Conservation (phyloP, 53 echinoderm and acorn worm species). For the Zoroaster sp. region DNA sequence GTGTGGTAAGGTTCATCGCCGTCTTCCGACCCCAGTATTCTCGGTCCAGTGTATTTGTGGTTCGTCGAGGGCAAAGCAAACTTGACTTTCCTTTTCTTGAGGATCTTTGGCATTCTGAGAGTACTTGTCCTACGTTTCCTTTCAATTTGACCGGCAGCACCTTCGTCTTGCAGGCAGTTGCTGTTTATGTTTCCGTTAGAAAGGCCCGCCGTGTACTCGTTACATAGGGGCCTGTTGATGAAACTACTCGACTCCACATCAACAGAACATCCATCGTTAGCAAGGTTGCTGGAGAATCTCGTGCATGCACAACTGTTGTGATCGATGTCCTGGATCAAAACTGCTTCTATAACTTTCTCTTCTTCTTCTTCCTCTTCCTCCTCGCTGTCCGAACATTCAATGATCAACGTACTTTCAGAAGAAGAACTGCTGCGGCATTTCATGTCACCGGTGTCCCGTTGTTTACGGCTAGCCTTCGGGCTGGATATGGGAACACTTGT, state of each 20-base stretch:
- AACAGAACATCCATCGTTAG: not conserved
- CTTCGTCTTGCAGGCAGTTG: conserved; percentile 22
- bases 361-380: conserved; percentile 16
- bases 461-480: not conserved
- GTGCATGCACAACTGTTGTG: conserved; percentile 22
- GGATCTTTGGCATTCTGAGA: conserved; percentile 44
- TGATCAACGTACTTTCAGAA: not conserved
- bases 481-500: conserved; percentile 7
- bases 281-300: not conserved
- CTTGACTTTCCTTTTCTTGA: conserved; percentile 22
- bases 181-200: conserved; percentile 38
- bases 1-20: not conserved
- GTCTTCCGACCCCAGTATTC: not conserved
- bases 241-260: conserved; percentile 29
- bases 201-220: not conserved
- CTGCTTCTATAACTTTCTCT: conserved; percentile 26
- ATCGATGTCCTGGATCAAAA: conserved; percentile 31
- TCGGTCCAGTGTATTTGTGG: conserved; percentile 5
- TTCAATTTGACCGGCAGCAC: not conserved
- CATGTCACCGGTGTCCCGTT: not conserved
- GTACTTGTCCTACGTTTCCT: conserved; percentile 8
- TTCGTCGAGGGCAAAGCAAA: not conserved
- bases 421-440: too few relatives aligned
- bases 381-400: not conserved
- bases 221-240: not conserved